phyloP scores from a whole-genome alignment of 2,113 vertebrate genomes.

The Galbula dea region DNA sequence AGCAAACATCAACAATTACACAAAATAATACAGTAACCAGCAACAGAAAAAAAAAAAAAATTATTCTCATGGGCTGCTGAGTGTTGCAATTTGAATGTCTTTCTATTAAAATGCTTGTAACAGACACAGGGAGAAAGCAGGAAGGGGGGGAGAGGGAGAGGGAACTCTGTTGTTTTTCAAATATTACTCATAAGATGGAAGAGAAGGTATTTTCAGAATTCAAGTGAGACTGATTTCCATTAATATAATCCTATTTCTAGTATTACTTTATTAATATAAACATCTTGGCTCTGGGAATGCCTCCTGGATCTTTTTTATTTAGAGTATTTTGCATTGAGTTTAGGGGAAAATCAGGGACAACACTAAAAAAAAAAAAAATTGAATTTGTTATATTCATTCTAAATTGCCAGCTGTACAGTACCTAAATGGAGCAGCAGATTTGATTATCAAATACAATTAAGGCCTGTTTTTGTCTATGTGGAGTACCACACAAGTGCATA shows the following conservation, averaged over 20 bases:
- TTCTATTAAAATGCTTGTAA: conserved; percentile 44
- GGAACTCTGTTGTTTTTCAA: conserved; percentile 1
- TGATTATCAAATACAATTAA: conserved; percentile 36
- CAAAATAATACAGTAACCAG: conserved; percentile 62
- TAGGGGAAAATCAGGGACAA: not conserved
- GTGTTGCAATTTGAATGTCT: conserved; percentile 44
- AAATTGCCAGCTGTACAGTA: not conserved
- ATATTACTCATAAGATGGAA: not conserved
- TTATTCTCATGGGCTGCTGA: conserved; percentile 50
- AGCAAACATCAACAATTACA: conserved; percentile 60
- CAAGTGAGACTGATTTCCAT: conserved; percentile 7
- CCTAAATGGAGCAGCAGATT: not conserved
- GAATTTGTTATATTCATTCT: conserved; percentile 4
- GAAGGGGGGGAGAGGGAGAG: not conserved
- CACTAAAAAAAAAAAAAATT: not conserved
- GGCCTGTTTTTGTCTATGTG: not conserved
- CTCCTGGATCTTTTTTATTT: not conserved
- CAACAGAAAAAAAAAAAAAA: conserved; percentile 13
- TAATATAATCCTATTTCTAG: conserved; percentile 18
- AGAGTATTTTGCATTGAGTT: not conserved
- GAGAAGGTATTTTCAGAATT: conserved; percentile 25
- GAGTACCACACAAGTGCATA: not conserved
- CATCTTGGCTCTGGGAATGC: not conserved
- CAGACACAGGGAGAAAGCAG: not conserved
- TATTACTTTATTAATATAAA: conserved; percentile 48